phyloP scores from a whole-genome alignment of 2,888 invertebrate genomes.

The Macaria notata region DNA sequence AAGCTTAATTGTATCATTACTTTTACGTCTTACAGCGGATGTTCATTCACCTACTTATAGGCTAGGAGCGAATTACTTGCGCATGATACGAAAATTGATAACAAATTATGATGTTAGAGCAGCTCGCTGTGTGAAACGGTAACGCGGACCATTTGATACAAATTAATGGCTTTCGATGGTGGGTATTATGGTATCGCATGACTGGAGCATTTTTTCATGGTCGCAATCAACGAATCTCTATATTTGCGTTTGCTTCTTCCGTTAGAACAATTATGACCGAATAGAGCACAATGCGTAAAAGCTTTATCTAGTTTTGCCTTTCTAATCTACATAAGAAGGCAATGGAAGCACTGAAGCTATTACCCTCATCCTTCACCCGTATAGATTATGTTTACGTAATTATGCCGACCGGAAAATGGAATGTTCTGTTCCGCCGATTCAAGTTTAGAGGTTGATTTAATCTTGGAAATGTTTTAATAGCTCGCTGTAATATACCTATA shows the following conservation, averaged over 20 bases:
- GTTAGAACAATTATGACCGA: constrained; percentile 42
- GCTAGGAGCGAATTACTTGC: constrained; percentile 21
- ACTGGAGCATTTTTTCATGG: constrained; percentile 44
- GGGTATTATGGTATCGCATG: constrained; percentile 47
- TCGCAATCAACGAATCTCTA: constrained; percentile 36
- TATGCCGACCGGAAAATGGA: constrained; percentile 34
- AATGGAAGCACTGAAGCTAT: constrained; percentile 17
- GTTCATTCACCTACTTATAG: constrained; percentile 14
- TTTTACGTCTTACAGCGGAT: constrained; percentile 20
- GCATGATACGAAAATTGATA: constrained; percentile 25
- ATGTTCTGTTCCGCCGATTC: constrained; percentile 34
- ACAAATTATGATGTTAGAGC: constrained; percentile 27
- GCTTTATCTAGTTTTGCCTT: constrained; percentile 15
- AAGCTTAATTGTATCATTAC: constrained; percentile 17
- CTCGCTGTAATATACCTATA: constrained; percentile 1
- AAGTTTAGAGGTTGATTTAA: constrained; percentile 33
- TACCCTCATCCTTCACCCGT: constrained; percentile 33
- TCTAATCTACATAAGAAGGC: constrained; percentile 16
- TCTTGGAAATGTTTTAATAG: constrained; percentile 24
- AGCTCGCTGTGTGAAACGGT: constrained; percentile 43
- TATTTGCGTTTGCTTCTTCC: constrained; percentile 37
- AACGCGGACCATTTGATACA: constrained; percentile 49
- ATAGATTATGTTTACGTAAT: constrained; percentile 33
- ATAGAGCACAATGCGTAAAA: constrained; percentile 30
- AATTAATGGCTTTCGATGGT: constrained; percentile 47